Percentiles rank a stretch among this genome's conserved stretches.
Conservation (phyloP, 2,888 invertebrate genomes). For the Chironomus riparius region DNA sequence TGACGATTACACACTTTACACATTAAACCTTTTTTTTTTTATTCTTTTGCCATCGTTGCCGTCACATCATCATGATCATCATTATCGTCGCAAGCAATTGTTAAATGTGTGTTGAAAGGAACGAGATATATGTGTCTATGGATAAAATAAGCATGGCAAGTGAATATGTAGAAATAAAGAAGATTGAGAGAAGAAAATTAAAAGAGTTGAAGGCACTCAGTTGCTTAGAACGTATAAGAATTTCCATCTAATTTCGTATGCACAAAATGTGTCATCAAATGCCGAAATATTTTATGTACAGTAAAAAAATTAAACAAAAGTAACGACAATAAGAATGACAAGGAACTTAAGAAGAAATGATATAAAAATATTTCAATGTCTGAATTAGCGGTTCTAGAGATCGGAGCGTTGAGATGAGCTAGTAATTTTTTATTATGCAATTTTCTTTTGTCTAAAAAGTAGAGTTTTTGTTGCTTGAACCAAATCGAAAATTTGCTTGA, state of each 20-base stretch:
- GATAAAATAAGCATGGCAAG: background rate
- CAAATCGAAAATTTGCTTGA: too few species aligned
- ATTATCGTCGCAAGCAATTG: background rate
- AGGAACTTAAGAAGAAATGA: too few species aligned
- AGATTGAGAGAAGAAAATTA: background rate
- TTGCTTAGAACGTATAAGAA: background rate
- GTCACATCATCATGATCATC: background rate
- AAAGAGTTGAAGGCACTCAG: constrained; percentile 16
- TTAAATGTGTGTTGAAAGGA: background rate
- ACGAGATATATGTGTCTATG: too few species aligned
- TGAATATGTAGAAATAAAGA: background rate
- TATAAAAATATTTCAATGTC: too few species aligned
- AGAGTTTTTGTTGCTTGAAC: too few species aligned
- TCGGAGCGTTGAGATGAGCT: too few species aligned
- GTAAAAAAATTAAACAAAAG: too few species aligned
- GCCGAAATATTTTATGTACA: too few species aligned
- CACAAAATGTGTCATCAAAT: constrained; percentile 14
- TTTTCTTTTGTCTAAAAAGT: too few species aligned
- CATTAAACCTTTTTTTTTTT: background rate
- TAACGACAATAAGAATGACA: too few species aligned
- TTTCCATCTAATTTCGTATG: constrained; percentile 21
- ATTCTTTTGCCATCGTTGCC: background rate
- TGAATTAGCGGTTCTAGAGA: too few species aligned
- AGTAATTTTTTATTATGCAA: too few species aligned
- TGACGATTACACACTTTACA: background rate